Evolutionary conservation across 2,888 invertebrate species (phyloP).

Genomic region (Amorpha juglandis): DNA sequence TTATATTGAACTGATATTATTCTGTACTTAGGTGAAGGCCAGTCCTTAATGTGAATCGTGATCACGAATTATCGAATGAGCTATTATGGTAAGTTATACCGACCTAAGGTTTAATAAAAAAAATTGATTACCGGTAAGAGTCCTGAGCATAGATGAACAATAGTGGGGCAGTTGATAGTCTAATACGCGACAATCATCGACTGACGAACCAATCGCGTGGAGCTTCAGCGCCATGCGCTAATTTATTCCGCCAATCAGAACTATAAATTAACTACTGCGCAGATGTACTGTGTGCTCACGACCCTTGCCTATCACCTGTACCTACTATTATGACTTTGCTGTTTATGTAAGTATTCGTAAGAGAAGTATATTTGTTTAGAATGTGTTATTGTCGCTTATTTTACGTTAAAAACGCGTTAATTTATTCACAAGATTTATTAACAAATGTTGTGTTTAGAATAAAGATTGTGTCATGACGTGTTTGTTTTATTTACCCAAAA

Average conservation of each 20-base stretch:
- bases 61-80: slow-evolving; percentile 58
- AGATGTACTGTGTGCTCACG: too few relatives aligned
- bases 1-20: not conserved
- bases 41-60: slow-evolving; percentile 44
- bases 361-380: slow-evolving; percentile 38
- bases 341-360: slow-evolving; percentile 36
- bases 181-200: too few relatives aligned
- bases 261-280: too few relatives aligned
- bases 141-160: too few relatives aligned
- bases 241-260: too few relatives aligned
- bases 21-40: slow-evolving; percentile 33
- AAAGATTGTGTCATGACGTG: slow-evolving; percentile 66
- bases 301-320: too few relatives aligned
- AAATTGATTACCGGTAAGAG: slow-evolving; percentile 28
- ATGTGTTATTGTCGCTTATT: slow-evolving; percentile 49
- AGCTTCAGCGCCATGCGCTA: too few relatives aligned
- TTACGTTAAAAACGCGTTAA: slow-evolving; percentile 51
- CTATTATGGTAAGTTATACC: slow-evolving; percentile 49
- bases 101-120: slow-evolving; percentile 49
- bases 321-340: slow-evolving; percentile 29
- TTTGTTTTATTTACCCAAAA: slow-evolving; percentile 35
- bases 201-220: too few relatives aligned
- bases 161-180: too few relatives aligned
- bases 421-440: slow-evolving; percentile 55
- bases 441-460: slow-evolving; percentile 71